Conservation (phyloP, 2,113 vertebrate species). For the Halcyon malimbica region DNA sequence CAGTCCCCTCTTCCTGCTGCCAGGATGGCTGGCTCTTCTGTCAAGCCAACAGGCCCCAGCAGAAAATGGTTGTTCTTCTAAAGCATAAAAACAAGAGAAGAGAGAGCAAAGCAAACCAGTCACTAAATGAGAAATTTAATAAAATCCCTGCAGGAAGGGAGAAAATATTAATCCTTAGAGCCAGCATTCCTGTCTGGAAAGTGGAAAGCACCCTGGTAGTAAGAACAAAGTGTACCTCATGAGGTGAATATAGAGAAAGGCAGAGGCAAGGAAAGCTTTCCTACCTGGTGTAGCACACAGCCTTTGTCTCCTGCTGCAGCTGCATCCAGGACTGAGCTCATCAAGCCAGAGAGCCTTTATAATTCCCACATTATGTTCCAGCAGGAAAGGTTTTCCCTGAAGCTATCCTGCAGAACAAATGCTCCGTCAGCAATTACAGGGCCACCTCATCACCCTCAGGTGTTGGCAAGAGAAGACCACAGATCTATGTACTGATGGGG, state of each 20-base stretch:
- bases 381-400: not conserved
- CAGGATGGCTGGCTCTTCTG: not conserved
- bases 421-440: not conserved
- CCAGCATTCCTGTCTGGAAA: not conserved
- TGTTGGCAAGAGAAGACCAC: not conserved
- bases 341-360: not conserved
- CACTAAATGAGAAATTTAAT: not conserved
- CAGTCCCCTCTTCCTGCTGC: accelerated
- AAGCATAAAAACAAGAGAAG: not conserved
- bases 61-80: not conserved
- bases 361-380: not conserved
- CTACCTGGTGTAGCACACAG: no score
- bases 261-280: not conserved
- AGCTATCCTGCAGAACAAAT: not conserved
- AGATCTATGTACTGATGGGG: not conserved
- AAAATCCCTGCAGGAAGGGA: not conserved
- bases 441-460: not conserved
- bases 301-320: not conserved
- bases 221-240: not conserved
- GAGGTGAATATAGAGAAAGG: not conserved
- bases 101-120: not conserved
- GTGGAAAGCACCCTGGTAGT: not conserved
- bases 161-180: not conserved
- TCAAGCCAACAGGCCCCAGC: not conserved
- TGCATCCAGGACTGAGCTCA: not conserved